Evolutionary conservation across 1,140 invertebrate genomes (phyloP), one percentile per base, ranked within the genome.

Genomic region (Nasonia giraulti): DNA sequence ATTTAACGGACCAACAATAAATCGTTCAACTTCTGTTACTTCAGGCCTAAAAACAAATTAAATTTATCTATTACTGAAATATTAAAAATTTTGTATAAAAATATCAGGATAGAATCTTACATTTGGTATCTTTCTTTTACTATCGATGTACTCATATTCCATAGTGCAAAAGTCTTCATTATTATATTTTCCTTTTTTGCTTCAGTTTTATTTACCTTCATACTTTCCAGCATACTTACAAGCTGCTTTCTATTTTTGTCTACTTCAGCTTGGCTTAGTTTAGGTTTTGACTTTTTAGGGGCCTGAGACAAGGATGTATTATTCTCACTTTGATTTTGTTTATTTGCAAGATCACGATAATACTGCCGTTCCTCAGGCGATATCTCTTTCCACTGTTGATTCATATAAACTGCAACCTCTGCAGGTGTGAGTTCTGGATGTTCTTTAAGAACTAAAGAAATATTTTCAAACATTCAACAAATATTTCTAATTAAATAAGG

Each of bases 311-410:
- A 37, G 0, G 3, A 82, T 84, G 69, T 27, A 62, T 68, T 55
- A 71, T 14, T 14, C 66, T 0, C 31, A 8, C 50, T n/a, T 87
- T 77, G 2, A n/a, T 31, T 83, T 77, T 87, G 62, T 17, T 88
- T 31, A 7, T 84, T 79, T 17, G 90, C 91, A 17, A 91, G 74
- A 83, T 92, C 90, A 85, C 91, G 89, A 85, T 93, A 94, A 87
- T 90, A 90, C 66, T 91, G 90, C 82, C 92, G 93, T 84, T 94
- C 91, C 75, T 93, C 91, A 2, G 91, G 86, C 1, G 90, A 87
- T 66, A 94, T 86, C 40, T 90, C 66, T 77, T 91, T 91, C 94
- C 94, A 94, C 14, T 87, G 84, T 55, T 89, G 80, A 66, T 90
- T 91, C 79, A 94, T 87, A 31, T 87, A 78, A 81, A 85, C 86